These are phyloP conservation scores for Squalus acanthias DNA, from an alignment of 2,797 vertebrate genomes.

Conservation along the genomic window DNA sequence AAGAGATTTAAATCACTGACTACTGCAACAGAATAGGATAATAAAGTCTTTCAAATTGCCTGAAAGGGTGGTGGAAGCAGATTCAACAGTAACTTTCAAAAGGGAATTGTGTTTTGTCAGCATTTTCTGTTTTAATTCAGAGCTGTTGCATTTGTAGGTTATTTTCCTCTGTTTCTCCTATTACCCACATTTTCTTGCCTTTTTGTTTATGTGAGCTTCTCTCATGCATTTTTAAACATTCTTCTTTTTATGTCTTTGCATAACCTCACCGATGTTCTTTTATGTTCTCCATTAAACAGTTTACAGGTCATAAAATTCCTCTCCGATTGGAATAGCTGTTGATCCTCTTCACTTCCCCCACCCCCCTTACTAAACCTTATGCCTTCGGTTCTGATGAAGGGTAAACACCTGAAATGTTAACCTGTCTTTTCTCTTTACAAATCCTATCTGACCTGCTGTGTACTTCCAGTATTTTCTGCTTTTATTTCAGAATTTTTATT, in stretches of 20 bases:
- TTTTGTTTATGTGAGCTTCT: neutral
- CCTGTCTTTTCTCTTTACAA: neutral
- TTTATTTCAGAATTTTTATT: neutral
- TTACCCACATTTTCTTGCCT: neutral
- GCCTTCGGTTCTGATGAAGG: neutral
- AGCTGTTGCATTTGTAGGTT: neutral
- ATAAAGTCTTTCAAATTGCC: neutral
- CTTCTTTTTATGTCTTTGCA: neutral
- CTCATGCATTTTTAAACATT: neutral
- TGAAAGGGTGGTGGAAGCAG: neutral
- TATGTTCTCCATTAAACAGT: too few relatives aligned
- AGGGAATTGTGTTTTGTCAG: neutral
- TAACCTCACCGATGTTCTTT: too few relatives aligned
- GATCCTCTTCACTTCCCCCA: too few relatives aligned
- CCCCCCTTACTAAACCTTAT: neutral
- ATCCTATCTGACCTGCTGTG: neutral
- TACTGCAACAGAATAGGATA: neutral
- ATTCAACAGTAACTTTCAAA: neutral
- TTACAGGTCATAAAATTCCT: too few relatives aligned
- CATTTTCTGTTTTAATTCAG: neutral
- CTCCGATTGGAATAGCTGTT: neutral
- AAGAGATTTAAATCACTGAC: neutral
- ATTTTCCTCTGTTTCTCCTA: neutral
- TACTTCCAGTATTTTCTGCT: neutral
- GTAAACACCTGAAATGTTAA: neutral